Evolutionary conservation across 2,888 invertebrate genomes (phyloP), one percentile per base, ranked within the genome.

Genomic region (Escarpia spicata): DNA sequence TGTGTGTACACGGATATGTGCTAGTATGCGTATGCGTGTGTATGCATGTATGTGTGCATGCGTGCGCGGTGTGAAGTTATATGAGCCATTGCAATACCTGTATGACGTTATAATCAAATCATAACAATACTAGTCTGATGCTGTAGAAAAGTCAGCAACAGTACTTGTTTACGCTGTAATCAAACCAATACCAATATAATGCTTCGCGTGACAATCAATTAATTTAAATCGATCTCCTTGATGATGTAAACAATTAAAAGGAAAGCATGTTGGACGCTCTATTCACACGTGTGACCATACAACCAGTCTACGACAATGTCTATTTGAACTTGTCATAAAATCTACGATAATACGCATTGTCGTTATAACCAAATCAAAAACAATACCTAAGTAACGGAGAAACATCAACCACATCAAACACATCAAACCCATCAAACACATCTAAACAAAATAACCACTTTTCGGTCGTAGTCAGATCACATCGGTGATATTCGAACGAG

Each of bases 401-500:
- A 37, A 37, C 37, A 37, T 37, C 37, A 37, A 37, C 0, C 37
- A 37, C 37, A 37, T 37, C 37, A 37, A 37, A 37, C 0, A 37
- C 37, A n/a, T n/a, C 52, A 10, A 1, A 52, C 10, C 75, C 75
- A 75, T n/a, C 26, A 75, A 15, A 6, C 19, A 75, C 75, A 19
- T 75, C 6, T 75, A 2, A 19, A 19, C 12, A 75, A 6, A 3
- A 44, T 89, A 19, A 15, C 92, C 6, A 90, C 45, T 98, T 43
- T 97, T 97, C 94, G 96, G 97, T 93, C 97, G 97, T 95, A 97
- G 97, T 96, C 97, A 97, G 94, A 96, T 97, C 91, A 97, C 97
- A 2, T 97, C 97, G 10, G 96, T 97, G 1, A 96, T 97, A 43
- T 97, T 97, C 97, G 95, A 97, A 15, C 95, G 96, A 91, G 96